Conservation (phyloP, 2,888 invertebrate species). For the Philereme vetulata region DNA sequence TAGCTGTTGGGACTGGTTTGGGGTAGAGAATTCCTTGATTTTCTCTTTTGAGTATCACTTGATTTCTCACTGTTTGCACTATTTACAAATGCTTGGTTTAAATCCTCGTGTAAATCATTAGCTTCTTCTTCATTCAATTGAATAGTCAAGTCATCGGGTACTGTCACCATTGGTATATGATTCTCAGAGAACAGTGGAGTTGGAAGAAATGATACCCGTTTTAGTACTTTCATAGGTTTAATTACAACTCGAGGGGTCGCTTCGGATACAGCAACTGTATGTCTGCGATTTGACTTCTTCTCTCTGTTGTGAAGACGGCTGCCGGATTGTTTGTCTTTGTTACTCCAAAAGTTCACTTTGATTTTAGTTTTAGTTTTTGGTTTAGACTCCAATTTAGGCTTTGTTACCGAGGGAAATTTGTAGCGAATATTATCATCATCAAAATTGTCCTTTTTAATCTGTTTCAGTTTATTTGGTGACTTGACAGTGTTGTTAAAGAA, state of each 20-base stretch:
- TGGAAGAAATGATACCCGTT: slow-evolving; percentile 74
- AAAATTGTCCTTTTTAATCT: slow-evolving; percentile 38
- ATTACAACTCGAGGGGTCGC: slow-evolving; percentile 46
- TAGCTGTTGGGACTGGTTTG: slow-evolving; percentile 52
- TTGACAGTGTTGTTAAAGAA: slow-evolving; percentile 55
- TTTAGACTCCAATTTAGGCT: slow-evolving; percentile 58
- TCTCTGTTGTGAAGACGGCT: slow-evolving; percentile 57
- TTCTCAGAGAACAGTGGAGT: slow-evolving; percentile 74
- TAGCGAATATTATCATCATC: slow-evolving; percentile 70
- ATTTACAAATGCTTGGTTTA: slow-evolving; percentile 64
- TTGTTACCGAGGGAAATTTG: slow-evolving; percentile 64
- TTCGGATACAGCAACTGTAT: slow-evolving; percentile 58
- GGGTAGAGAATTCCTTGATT: slow-evolving; percentile 48
- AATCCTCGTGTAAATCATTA: slow-evolving; percentile 68
- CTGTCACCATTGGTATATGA: slow-evolving; percentile 78
- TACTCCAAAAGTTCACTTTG: slow-evolving; percentile 80
- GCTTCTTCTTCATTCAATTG: slow-evolving; percentile 78
- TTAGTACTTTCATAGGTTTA: slow-evolving; percentile 69
- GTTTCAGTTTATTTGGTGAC: slow-evolving; percentile 49
- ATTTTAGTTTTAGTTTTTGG: slow-evolving; percentile 70
- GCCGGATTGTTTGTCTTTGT: slow-evolving; percentile 61
- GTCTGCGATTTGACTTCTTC: slow-evolving; percentile 56
- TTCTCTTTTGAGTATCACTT: slow-evolving; percentile 51
- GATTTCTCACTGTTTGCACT: slow-evolving; percentile 40
- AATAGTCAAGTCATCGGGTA: slow-evolving; percentile 79